These are phyloP conservation scores for Motacilla tschutschensis DNA, from an alignment of 2,113 vertebrate species.

Conservation along the genomic window DNA sequence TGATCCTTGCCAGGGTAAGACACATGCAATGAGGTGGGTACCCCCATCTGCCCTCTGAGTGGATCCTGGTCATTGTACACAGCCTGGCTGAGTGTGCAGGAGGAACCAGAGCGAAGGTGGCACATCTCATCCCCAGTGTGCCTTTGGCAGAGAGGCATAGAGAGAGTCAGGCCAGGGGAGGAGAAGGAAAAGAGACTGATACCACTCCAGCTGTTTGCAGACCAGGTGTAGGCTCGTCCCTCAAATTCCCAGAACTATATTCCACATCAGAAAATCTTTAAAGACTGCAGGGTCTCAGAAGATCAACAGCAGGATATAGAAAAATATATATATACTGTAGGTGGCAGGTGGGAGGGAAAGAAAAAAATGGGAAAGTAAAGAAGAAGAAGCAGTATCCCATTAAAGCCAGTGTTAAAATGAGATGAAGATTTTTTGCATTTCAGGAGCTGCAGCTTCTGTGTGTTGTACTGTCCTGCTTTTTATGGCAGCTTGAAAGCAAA, in stretches of 20 bases:
- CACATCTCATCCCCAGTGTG: neutral
- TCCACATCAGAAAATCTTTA: neutral
- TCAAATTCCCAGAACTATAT: neutral
- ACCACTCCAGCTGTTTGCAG: neutral
- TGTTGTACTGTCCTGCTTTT: neutral
- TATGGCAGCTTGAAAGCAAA: neutral
- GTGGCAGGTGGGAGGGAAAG: neutral
- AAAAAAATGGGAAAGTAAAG: neutral
- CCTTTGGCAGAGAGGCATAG: neutral
- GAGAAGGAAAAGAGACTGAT: neutral
- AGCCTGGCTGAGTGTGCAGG: neutral
- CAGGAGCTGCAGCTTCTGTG: neutral
- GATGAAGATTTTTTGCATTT: neutral
- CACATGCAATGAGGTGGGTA: neutral
- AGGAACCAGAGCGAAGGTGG: neutral
- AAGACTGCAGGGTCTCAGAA: neutral
- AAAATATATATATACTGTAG: neutral
- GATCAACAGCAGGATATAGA: neutral
- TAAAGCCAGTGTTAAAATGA: neutral
- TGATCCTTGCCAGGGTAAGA: neutral
- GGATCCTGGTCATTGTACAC: neutral
- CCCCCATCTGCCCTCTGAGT: neutral
- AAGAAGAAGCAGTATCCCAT: neutral
- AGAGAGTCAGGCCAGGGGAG: neutral
- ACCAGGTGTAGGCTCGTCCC: neutral